Evolutionary conservation across 2,888 invertebrate species (phyloP).

Genomic region (Apotomis betuletana): DNA sequence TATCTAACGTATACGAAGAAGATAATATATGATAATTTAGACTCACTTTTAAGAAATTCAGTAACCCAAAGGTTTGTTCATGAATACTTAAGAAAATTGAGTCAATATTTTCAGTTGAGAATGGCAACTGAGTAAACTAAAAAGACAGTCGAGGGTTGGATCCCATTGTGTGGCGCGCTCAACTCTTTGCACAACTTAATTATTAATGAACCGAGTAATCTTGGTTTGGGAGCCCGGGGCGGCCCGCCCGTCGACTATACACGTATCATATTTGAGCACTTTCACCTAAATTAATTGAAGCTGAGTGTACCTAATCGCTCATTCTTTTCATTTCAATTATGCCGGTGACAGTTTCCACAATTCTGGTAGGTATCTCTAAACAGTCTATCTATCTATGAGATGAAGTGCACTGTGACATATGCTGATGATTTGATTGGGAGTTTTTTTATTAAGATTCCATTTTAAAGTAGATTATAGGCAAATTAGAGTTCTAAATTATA

Average conservation of each 20-base stretch:
- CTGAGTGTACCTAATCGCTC: not conserved
- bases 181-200: slow-evolving; percentile 81
- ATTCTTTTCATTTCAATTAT: not conserved
- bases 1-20: no score
- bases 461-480: no score
- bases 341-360: no score
- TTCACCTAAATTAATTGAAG: slow-evolving; percentile 20
- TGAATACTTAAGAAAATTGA: slow-evolving; percentile 45
- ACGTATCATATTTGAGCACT: slow-evolving; percentile 2
- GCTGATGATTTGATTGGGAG: no score
- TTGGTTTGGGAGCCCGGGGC: slow-evolving; percentile 48
- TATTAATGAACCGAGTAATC: slow-evolving; percentile 73
- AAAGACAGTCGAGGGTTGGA: slow-evolving; percentile 60
- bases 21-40: no score
- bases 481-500: no score
- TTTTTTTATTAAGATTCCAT: no score
- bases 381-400: no score
- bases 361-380: no score
- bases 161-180: slow-evolving; percentile 44
- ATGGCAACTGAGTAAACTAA: slow-evolving; percentile 58
- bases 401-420: no score
- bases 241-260: not conserved
- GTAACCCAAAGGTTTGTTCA: slow-evolving; percentile 20
- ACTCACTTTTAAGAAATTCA: slow-evolving; percentile 21
- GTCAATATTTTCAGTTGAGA: slow-evolving; percentile 63